These are phyloP conservation scores for Pharmacophagus antenor DNA, from an alignment of 2,888 invertebrate species.

Conservation along the genomic window DNA sequence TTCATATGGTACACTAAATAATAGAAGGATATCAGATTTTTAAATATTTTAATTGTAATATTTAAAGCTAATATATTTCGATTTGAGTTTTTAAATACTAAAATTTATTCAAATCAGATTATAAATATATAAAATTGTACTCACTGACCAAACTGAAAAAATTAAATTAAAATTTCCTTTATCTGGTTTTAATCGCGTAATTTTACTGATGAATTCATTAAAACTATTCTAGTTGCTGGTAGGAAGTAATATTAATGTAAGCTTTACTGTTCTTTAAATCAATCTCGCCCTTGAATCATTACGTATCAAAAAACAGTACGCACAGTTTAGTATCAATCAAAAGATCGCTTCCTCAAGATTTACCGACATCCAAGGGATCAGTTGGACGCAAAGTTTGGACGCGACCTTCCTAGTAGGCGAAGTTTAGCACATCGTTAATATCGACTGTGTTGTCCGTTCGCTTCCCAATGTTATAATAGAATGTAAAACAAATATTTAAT, in stretches of 20 bases:
- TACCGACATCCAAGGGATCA: slow-evolving; percentile 7
- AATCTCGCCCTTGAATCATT: slow-evolving; percentile 13
- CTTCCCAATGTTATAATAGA: no score
- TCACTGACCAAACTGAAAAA: no score
- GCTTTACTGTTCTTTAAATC: slow-evolving; percentile 2
- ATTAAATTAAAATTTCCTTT: no score
- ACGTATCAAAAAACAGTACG: slow-evolving; percentile 4
- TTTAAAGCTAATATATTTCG: no score
- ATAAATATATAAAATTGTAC: no score
- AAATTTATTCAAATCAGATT: no score
- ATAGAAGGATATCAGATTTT: no score
- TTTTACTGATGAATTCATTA: background rate
- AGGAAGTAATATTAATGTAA: background rate
- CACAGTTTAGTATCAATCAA: slow-evolving; percentile 20
- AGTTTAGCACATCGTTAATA: slow-evolving; percentile 35
- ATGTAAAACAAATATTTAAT: no score
- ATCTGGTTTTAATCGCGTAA: background rate
- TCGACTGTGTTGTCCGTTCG: slow-evolving; percentile 17
- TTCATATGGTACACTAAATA: no score
- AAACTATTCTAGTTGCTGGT: background rate
- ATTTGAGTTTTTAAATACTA: no score
- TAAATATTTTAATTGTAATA: no score
- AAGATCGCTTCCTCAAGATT: slow-evolving; percentile 21
- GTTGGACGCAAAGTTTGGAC: slow-evolving; percentile 34
- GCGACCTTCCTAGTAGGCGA: slow-evolving; percentile 39